A percentile compares a stretch with the other conserved stretches of the same genome.
Conservation (phyloP, 2,888 invertebrate genomes). For the Idaea aversata region DNA sequence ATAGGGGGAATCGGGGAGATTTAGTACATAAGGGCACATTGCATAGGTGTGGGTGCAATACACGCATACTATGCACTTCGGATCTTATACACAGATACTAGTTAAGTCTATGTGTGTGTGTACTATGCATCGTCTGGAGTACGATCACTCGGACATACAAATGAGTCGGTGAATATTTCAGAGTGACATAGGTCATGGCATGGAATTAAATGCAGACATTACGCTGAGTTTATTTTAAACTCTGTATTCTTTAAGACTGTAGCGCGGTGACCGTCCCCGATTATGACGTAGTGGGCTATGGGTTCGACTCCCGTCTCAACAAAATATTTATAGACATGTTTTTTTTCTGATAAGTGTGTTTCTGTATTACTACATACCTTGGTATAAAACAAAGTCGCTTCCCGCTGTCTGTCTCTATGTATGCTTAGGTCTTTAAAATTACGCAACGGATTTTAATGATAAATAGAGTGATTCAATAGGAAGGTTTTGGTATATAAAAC, state of each 20-base stretch:
- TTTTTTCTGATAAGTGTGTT: too few species aligned
- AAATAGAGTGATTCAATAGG: too few species aligned
- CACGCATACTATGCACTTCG: conserved; percentile 24
- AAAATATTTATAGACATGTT: too few species aligned
- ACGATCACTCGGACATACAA: conserved; percentile 57
- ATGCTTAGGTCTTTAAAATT: too few species aligned
- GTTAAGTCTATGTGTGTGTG: conserved; percentile 34
- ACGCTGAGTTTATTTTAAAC: conserved; percentile 7
- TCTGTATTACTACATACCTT: too few species aligned
- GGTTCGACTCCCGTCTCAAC: too few species aligned
- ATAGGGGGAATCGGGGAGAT: conserved; percentile 49
- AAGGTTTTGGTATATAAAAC: too few species aligned
- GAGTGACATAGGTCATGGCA: conserved; percentile 61
- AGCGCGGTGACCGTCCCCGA: too few species aligned
- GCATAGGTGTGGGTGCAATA: conserved; percentile 38
- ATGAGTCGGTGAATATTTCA: conserved; percentile 38
- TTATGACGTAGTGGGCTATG: too few species aligned
- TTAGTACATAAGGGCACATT: conserved; percentile 49
- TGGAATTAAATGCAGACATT: conserved; percentile 29
- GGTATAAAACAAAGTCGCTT: too few species aligned
- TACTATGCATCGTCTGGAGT: conserved; percentile 27
- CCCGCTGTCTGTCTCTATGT: too few species aligned
- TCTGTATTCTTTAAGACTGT: background rate
- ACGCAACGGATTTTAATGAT: too few species aligned
- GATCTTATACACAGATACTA: conserved; percentile 13